Percentiles rank a stretch among this genome's conserved stretches.
Conservation (phyloP, 1,140 invertebrate genomes). For the Achatina immaculata region DNA sequence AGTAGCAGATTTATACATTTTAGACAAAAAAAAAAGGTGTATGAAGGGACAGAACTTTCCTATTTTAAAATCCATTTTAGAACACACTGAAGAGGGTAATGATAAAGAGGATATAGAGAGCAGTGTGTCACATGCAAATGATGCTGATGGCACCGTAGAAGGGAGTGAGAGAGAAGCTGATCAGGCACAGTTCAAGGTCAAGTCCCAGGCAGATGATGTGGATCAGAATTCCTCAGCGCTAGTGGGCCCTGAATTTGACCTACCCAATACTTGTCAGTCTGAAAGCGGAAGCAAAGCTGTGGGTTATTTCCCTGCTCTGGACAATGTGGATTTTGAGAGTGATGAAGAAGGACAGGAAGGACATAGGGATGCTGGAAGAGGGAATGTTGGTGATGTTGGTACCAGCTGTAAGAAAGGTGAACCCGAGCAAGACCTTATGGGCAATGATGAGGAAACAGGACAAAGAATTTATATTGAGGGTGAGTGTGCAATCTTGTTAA, state of each 20-base stretch:
- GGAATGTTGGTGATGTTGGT: background rate
- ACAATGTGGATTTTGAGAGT: constrained; percentile 22
- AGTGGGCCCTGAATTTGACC: background rate
- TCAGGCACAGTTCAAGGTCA: background rate
- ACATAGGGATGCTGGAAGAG: background rate
- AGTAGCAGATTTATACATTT: too few relatives aligned
- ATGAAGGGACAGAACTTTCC: too few relatives aligned
- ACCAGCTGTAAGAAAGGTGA: background rate
- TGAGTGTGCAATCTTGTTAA: too few relatives aligned
- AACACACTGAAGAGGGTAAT: background rate
- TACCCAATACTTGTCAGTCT: background rate
- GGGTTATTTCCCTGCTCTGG: constrained; percentile 21
- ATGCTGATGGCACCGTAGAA: background rate
- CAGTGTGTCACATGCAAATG: background rate
- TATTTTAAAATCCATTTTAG: too few relatives aligned
- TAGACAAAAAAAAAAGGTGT: too few relatives aligned
- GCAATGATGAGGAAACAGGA: background rate
- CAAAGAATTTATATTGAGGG: background rate
- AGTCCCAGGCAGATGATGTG: background rate
- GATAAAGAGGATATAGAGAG: background rate
- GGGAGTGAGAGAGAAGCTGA: background rate
- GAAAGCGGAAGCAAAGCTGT: background rate
- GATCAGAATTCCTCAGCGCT: background rate
- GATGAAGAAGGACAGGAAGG: constrained; percentile 23
- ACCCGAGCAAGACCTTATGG: background rate